A percentile compares a stretch with the other conserved stretches of the same genome.
Conservation (phyloP, 2,797 vertebrate species). For the Threskiornis aethiopicus region DNA sequence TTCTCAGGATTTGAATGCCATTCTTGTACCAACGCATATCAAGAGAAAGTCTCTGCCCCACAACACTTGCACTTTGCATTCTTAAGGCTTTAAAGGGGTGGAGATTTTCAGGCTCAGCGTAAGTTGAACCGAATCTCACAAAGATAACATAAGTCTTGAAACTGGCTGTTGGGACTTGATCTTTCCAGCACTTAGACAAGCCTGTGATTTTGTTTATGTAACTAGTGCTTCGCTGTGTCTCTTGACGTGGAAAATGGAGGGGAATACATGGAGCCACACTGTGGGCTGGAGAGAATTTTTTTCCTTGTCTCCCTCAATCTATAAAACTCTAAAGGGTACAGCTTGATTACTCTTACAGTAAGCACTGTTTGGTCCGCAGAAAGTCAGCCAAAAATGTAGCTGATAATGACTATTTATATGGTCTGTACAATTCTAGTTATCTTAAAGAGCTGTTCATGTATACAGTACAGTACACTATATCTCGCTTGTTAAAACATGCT, state of each 20-base stretch:
- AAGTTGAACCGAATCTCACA: neutral
- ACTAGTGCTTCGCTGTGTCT: neutral
- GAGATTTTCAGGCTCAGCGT: neutral
- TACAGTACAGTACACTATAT: conserved; percentile 64
- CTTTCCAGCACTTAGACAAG: neutral
- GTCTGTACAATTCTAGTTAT: conserved; percentile 58
- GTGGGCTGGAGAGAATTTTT: neutral
- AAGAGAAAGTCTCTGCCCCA: neutral
- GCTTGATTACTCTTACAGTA: conserved; percentile 51
- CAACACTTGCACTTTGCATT: neutral
- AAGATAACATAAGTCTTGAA: neutral
- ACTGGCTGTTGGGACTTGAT: neutral
- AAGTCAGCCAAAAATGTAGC: conserved; percentile 65
- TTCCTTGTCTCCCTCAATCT: conserved; percentile 36
- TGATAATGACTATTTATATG: conserved; percentile 66
- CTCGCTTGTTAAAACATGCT: conserved; percentile 65
- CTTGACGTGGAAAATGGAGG: neutral
- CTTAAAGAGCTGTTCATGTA: conserved; percentile 70
- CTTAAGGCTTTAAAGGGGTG: neutral
- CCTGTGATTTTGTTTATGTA: conserved; percentile 26
- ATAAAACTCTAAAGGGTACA: conserved; percentile 47
- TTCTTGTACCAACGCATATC: neutral
- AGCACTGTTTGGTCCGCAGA: conserved; percentile 14
- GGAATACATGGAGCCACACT: conserved; percentile 3
- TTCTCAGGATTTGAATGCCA: neutral